These are phyloP conservation scores for Sebastes reedi DNA, from an alignment of 2,797 vertebrate genomes.

Conservation along the genomic window DNA sequence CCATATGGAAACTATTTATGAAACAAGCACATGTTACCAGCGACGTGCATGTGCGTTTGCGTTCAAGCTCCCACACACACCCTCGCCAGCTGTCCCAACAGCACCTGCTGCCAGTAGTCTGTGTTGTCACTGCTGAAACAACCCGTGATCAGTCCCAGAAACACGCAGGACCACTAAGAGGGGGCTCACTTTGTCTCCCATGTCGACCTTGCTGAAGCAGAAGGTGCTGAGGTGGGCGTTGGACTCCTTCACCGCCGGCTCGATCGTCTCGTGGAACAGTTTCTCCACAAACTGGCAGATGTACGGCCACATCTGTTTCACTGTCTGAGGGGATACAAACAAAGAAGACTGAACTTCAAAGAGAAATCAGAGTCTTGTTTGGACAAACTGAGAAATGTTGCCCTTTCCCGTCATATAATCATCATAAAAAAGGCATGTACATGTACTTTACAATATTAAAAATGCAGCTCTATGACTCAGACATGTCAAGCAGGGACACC, in stretches of 20 bases:
- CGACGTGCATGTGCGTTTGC: constrained; percentile 19
- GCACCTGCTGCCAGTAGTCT: constrained; percentile 54
- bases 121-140: constrained; percentile 20
- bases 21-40: constrained; percentile 50
- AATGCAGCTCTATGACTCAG: not conserved
- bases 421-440: not conserved
- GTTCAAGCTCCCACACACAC: constrained; percentile 29
- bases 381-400: not conserved
- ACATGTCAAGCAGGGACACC: not conserved
- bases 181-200: constrained; percentile 91
- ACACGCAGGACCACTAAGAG: not conserved
- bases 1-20: constrained; percentile 74
- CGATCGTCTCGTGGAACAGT: constrained; percentile 91
- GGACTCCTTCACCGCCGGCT: constrained; percentile 92
- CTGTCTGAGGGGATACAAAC: constrained; percentile 81
- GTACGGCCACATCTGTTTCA: constrained; percentile 98
- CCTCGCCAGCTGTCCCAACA: constrained; percentile 38
- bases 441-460: constrained; percentile 31
- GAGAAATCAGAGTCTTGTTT: not conserved
- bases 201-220: constrained; percentile 93
- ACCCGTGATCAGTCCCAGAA: constrained; percentile 2
- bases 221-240: constrained; percentile 94
- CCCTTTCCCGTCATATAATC: not conserved
- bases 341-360: not conserved
- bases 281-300: constrained; percentile 96